Evolutionary conservation across 2,113 vertebrate genomes (phyloP).

Genomic region (Meles meles): DNA sequence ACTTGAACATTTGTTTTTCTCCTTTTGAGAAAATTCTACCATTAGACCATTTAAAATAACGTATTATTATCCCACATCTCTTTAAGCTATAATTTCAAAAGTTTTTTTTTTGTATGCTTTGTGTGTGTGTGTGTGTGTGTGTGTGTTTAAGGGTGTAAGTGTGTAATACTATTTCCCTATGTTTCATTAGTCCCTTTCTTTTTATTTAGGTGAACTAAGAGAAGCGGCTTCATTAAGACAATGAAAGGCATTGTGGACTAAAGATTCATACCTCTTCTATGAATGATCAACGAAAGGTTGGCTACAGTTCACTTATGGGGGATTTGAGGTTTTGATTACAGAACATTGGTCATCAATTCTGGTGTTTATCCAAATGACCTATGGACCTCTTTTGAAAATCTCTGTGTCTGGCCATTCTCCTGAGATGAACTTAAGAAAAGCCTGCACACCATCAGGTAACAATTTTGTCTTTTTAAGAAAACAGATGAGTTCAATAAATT

Average conservation of each 20-base stretch:
- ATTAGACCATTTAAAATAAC: constrained; percentile 35
- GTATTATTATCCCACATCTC: background rate
- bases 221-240: background rate
- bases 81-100: constrained; percentile 28
- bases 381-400: background rate
- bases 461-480: constrained; percentile 33
- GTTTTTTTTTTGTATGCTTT: background rate
- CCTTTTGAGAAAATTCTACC: constrained; percentile 37
- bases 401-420: background rate
- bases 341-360: background rate
- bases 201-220: background rate
- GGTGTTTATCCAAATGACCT: background rate
- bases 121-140: background rate
- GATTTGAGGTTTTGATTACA: background rate
- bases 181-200: background rate
- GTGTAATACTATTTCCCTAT: background rate
- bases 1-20: constrained; percentile 57
- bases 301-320: background rate
- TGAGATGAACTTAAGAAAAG: background rate
- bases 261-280: background rate
- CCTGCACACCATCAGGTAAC: background rate
- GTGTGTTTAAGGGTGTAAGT: background rate
- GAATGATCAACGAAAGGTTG: background rate
- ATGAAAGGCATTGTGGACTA: background rate
- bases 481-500: constrained; percentile 37